Evolutionary conservation across 2,888 invertebrate species (phyloP).

Genomic region (Rhyacophila evoluta): DNA sequence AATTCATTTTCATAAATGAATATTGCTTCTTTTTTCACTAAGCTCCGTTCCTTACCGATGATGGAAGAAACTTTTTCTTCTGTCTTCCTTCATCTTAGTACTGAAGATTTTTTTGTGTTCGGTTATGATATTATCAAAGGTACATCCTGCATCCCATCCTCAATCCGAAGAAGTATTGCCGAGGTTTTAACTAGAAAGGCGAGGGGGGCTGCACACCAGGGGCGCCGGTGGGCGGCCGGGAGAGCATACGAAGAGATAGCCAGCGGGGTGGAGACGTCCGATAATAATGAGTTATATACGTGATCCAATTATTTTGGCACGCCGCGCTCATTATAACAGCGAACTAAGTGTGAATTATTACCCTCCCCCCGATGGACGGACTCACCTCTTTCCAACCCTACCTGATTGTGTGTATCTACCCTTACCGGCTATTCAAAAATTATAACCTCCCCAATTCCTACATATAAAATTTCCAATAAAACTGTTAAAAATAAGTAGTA

Average conservation of each 20-base stretch:
- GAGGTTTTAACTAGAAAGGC: too few species aligned
- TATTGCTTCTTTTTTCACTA: too few species aligned
- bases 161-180: neutral
- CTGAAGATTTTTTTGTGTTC: neutral
- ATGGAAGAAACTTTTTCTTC: too few species aligned
- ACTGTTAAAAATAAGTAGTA: too few species aligned
- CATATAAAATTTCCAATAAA: too few species aligned
- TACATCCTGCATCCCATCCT: neutral
- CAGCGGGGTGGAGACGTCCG: slow-evolving; percentile 57
- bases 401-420: slow-evolving; percentile 11
- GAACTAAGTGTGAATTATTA: slow-evolving; percentile 71
- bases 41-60: too few species aligned
- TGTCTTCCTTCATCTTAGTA: too few species aligned
- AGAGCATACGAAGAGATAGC: neutral
- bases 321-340: slow-evolving; percentile 69
- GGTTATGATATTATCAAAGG: neutral
- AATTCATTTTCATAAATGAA: too few species aligned
- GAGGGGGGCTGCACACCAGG: neutral
- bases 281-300: slow-evolving; percentile 73
- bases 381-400: slow-evolving; percentile 23
- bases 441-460: too few species aligned
- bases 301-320: slow-evolving; percentile 72
- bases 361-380: slow-evolving; percentile 55
- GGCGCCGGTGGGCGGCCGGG: slow-evolving; percentile 6
- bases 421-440: neutral